A percentile compares a stretch with the other conserved stretches of the same genome.
Evolutionary conservation across 2,797 vertebrate genomes (phyloP).

Genomic region (Odontamblyopus rebecca): DNA sequence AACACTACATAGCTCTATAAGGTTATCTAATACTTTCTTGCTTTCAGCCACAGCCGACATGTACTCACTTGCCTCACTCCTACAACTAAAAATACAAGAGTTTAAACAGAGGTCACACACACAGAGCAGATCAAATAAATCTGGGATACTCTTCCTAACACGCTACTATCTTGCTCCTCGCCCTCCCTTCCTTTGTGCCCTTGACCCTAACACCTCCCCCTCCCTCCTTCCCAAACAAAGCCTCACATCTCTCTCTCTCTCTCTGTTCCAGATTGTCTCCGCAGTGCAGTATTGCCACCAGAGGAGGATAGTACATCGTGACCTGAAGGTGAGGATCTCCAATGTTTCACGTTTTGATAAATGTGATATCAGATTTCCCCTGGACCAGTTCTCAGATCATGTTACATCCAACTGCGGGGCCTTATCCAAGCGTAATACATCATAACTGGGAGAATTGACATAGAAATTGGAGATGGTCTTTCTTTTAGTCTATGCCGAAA

Average conservation of each 20-base stretch:
- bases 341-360: slow-evolving; percentile 9
- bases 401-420: slow-evolving; percentile 3
- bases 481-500: no score
- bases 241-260: slow-evolving; percentile 21
- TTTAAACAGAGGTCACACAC: background rate
- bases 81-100: background rate
- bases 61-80: background rate
- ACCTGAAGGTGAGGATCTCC: slow-evolving; percentile 85
- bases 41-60: background rate
- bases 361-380: slow-evolving; percentile 18
- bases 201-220: background rate
- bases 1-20: no score
- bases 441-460: background rate
- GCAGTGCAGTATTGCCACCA: slow-evolving; percentile 97
- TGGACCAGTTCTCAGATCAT: background rate
- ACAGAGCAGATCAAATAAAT: background rate
- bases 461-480: no score
- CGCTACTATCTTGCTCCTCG: background rate
- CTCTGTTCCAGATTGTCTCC: slow-evolving; percentile 89
- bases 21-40: background rate
- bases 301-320: slow-evolving; percentile 93
- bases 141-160: background rate
- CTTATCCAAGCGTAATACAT: background rate
- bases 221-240: background rate
- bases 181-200: background rate